These are phyloP conservation scores for Pituophis catenifer DNA, from an alignment of 2,113 vertebrate species.

Conservation along the genomic window DNA sequence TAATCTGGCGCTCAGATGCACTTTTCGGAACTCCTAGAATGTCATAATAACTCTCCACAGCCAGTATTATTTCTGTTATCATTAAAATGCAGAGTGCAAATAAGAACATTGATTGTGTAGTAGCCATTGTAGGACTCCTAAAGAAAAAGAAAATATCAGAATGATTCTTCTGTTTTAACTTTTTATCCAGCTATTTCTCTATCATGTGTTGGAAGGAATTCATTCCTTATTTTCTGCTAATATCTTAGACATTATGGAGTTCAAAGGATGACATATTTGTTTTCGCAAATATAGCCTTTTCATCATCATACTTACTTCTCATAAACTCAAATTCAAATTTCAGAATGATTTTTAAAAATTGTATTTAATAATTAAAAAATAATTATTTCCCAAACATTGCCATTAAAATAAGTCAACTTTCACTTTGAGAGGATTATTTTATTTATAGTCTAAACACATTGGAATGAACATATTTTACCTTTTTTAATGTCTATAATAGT, in stretches of 20 bases:
- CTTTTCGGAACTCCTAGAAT: slow-evolving; percentile 90
- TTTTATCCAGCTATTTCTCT: background rate
- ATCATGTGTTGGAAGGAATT: background rate
- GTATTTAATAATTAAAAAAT: background rate
- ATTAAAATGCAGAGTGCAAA: slow-evolving; percentile 89
- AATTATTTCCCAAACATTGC: background rate
- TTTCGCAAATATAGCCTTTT: no score
- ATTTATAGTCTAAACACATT: background rate
- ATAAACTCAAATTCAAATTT: background rate
- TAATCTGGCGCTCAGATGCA: slow-evolving; percentile 91
- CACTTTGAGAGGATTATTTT: background rate
- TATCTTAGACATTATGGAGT: background rate
- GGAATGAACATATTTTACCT: background rate
- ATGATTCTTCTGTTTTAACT: background rate
- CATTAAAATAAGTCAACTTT: background rate
- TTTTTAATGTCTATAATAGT: background rate
- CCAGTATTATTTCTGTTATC: slow-evolving; percentile 92
- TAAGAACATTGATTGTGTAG: slow-evolving; percentile 80
- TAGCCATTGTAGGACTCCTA: slow-evolving; percentile 81
- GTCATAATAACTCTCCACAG: slow-evolving; percentile 90
- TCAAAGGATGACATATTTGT: background rate
- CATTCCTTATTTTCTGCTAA: background rate
- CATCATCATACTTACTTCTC: background rate
- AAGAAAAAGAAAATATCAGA: slow-evolving; percentile 27
- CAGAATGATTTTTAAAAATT: background rate